These are phyloP conservation scores for Athetis lepigone DNA, from an alignment of 2,888 invertebrate species.

Conservation along the genomic window DNA sequence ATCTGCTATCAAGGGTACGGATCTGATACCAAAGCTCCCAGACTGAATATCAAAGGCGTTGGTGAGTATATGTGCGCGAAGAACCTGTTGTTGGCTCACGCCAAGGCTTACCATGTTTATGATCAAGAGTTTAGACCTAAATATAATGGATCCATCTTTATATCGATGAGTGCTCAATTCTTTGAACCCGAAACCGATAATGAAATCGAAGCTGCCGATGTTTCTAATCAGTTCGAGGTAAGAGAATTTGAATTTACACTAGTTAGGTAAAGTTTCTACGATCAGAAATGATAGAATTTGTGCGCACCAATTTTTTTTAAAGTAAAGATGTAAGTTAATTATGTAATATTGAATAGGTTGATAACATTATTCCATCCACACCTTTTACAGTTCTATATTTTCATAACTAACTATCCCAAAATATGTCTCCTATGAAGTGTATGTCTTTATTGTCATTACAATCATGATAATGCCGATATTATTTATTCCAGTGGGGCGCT, in stretches of 20 bases:
- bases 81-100: constrained; percentile 89
- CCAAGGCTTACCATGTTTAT: constrained; percentile 86
- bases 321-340: too few relatives aligned
- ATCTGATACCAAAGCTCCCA: constrained; percentile 67
- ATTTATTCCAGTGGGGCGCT: constrained; percentile 85
- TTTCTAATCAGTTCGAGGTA: constrained; percentile 85
- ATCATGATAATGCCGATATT: neutral
- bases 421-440: too few relatives aligned
- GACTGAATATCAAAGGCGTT: constrained; percentile 74
- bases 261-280: neutral
- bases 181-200: constrained; percentile 82
- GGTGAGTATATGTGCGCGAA: constrained; percentile 86
- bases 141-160: constrained; percentile 70
- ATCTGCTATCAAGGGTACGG: constrained; percentile 84
- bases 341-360: too few relatives aligned
- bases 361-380: too few relatives aligned
- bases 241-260: neutral
- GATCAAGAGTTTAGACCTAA: constrained; percentile 79
- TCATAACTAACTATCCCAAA: too few relatives aligned
- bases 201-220: constrained; percentile 84
- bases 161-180: constrained; percentile 69
- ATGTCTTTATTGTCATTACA: neutral
- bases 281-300: neutral
- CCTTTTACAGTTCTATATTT: too few relatives aligned
- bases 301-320: neutral